These are phyloP conservation scores for Trichomalopsis sarcophagae DNA, from an alignment of 1,140 invertebrate species.

Conservation along the genomic window DNA sequence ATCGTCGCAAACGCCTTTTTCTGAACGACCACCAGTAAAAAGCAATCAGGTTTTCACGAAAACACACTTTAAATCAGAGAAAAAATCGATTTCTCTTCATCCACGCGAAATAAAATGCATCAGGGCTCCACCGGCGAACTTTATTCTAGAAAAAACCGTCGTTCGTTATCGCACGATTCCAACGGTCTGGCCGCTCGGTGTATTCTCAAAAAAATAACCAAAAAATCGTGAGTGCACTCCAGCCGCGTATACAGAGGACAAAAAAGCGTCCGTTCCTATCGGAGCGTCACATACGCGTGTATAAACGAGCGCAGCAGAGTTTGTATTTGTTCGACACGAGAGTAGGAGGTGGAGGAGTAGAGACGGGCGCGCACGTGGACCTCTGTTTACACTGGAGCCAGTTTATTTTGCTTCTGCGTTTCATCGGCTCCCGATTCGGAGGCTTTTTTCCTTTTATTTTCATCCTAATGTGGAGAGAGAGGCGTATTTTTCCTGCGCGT, in stretches of 20 bases:
- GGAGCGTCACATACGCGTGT: neutral
- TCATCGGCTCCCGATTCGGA: neutral
- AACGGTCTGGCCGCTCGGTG: neutral
- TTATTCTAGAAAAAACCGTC: neutral
- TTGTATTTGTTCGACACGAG: neutral
- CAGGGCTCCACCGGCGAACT: neutral
- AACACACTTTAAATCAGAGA: too few species aligned
- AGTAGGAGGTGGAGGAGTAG: neutral
- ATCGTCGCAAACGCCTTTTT: too few species aligned
- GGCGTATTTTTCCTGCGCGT: neutral
- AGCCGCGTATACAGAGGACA: neutral
- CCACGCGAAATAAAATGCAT: neutral
- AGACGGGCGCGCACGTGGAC: neutral
- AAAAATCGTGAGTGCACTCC: neutral
- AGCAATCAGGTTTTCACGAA: too few species aligned
- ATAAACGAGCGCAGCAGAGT: neutral
- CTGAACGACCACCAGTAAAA: too few species aligned
- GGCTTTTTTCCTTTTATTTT: neutral
- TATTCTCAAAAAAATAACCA: neutral
- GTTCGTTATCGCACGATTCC: neutral
- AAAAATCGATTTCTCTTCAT: neutral
- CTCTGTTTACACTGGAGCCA: neutral
- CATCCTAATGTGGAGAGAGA: neutral
- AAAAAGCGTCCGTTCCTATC: neutral
- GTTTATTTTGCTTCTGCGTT: slow-evolving; percentile 7